These are phyloP conservation scores for Sebastes alutus DNA, from an alignment of 2,797 vertebrate genomes.

Conservation along the genomic window DNA sequence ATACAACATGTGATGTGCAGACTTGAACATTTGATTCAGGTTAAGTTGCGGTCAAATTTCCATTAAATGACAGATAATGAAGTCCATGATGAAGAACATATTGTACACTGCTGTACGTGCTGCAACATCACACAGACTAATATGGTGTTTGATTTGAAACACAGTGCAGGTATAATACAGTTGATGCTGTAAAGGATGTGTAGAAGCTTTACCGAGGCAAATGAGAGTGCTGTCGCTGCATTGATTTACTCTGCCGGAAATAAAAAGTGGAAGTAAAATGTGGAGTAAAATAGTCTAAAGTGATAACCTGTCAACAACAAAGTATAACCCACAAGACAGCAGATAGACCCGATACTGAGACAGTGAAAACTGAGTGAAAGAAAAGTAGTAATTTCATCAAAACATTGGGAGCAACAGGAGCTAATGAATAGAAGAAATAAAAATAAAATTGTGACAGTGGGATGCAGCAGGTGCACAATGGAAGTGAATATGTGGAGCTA, in stretches of 20 bases:
- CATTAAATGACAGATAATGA: slow-evolving; percentile 5
- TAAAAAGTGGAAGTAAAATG: neutral
- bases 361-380: neutral
- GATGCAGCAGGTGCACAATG: neutral
- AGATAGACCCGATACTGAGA: neutral
- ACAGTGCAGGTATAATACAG: neutral
- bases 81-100: neutral
- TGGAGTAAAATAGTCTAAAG: neutral
- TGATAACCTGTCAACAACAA: neutral
- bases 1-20: neutral
- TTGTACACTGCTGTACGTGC: no score
- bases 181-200: neutral
- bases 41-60: neutral
- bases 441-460: neutral
- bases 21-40: neutral
- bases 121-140: neutral
- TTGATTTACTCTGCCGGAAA: neutral
- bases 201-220: neutral
- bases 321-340: neutral
- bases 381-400: neutral
- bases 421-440: neutral
- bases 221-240: neutral
- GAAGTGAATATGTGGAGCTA: neutral
- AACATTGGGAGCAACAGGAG: neutral
- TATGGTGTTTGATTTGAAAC: slow-evolving; percentile 7